Conservation (phyloP, 2,113 vertebrate species). For the Neogobius melanostomus region DNA sequence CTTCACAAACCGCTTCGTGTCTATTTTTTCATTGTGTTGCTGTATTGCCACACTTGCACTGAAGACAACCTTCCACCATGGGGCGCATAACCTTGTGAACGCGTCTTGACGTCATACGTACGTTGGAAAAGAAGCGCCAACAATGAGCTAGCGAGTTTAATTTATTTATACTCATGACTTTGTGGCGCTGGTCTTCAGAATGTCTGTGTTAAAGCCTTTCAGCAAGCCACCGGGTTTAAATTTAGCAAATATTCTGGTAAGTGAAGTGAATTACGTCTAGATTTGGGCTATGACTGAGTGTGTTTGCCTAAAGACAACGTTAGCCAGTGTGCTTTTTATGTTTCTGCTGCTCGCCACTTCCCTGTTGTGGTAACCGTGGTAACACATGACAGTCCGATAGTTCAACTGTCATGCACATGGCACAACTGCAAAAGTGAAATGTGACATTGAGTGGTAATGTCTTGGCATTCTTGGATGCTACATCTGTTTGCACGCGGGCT, state of each 20-base stretch:
- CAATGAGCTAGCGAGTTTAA: not conserved
- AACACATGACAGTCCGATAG: too few species aligned
- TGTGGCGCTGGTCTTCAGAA: not conserved
- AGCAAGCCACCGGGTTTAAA: constrained; percentile 70
- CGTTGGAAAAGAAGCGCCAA: constrained; percentile 56
- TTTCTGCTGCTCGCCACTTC: too few species aligned
- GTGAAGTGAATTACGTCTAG: constrained; percentile 24
- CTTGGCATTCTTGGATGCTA: too few species aligned
- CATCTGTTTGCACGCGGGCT: too few species aligned
- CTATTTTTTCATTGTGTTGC: not conserved
- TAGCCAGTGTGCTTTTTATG: too few species aligned
- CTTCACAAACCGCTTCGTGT: constrained; percentile 27
- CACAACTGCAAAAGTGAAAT: not conserved
- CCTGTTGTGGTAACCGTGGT: too few species aligned
- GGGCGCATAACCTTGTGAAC: not conserved
- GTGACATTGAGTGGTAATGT: not conserved
- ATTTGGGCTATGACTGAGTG: too few species aligned
- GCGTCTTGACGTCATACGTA: constrained; percentile 49
- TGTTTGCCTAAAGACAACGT: too few species aligned
- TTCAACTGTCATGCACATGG: too few species aligned
- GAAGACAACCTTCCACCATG: constrained; percentile 8
- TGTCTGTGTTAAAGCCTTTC: constrained; percentile 72
- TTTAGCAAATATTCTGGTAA: constrained; percentile 74
- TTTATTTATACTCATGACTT: not conserved
- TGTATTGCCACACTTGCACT: not conserved